Conservation (phyloP, 1,140 invertebrate genomes). For the Aphis gossypii region DNA sequence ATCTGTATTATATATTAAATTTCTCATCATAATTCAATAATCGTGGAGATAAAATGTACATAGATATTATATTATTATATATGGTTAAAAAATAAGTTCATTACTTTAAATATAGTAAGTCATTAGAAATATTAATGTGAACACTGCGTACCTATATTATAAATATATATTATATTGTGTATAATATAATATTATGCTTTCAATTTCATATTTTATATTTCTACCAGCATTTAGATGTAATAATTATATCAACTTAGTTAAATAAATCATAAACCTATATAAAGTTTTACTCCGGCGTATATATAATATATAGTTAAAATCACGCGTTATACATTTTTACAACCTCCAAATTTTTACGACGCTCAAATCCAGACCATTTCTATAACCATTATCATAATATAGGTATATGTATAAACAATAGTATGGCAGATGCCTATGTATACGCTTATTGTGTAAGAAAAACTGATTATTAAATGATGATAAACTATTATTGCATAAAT, state of each 20-base stretch:
- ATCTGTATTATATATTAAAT: background rate
- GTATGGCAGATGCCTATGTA: background rate
- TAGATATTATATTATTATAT: background rate
- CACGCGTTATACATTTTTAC: constrained; percentile 20
- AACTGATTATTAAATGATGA: background rate
- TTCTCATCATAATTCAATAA: background rate
- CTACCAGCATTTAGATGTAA: background rate
- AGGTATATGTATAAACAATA: background rate
- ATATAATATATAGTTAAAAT: background rate
- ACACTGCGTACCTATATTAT: background rate
- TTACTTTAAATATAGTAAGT: background rate
- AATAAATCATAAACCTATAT: background rate
- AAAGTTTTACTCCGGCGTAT: background rate
- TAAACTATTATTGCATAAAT: background rate
- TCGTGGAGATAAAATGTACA: background rate
- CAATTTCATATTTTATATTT: background rate
- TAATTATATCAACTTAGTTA: background rate
- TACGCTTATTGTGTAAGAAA: background rate
- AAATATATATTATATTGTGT: background rate
- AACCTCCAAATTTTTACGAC: constrained; percentile 9
- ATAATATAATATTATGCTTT: background rate
- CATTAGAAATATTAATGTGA: background rate
- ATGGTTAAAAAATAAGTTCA: background rate
- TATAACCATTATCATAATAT: background rate
- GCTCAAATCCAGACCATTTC: background rate